phyloP scores from a whole-genome alignment of 35 echinoderm and acorn worm species.

The Apostichopus japonicus region DNA sequence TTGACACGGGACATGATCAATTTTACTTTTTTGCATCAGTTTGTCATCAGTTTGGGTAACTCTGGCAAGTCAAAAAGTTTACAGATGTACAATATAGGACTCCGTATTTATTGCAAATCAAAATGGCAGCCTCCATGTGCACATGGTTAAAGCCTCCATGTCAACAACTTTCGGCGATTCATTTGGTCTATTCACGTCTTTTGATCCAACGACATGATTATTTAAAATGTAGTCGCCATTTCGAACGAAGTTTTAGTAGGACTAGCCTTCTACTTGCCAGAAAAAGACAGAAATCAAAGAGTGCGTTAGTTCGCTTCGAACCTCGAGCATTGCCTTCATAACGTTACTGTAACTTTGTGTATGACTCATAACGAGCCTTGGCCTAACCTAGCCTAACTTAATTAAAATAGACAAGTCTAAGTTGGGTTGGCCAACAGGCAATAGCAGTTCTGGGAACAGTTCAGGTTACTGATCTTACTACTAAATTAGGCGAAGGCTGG shows the following conservation, averaged over 20 bases:
- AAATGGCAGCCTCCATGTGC: constrained; percentile 22
- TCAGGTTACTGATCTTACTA: too few species aligned
- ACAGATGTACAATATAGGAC: not conserved
- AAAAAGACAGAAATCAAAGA: constrained; percentile 27
- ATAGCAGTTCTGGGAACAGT: too few species aligned
- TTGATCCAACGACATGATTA: not conserved
- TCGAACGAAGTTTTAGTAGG: not conserved
- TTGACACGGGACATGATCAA: too few species aligned
- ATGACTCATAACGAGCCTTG: not conserved
- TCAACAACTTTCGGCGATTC: not conserved
- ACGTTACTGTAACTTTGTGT: too few species aligned
- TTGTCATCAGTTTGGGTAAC: too few species aligned
- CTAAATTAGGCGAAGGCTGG: too few species aligned
- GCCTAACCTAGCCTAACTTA: not conserved
- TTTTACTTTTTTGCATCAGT: too few species aligned
- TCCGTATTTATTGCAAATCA: not conserved
- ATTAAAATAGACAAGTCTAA: not conserved
- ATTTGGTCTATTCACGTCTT: not conserved
- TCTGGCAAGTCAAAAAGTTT: too few species aligned
- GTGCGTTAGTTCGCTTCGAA: not conserved
- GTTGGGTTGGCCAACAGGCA: not conserved
- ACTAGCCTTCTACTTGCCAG: not conserved
- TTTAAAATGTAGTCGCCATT: not conserved
- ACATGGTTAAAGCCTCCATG: not conserved
- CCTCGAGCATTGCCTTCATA: too few species aligned